A percentile compares a stretch with the other conserved stretches of the same genome.
Evolutionary conservation across 53 echinoderm and acorn worm species (phyloP).

Genomic region (Zoroaster sp.): DNA sequence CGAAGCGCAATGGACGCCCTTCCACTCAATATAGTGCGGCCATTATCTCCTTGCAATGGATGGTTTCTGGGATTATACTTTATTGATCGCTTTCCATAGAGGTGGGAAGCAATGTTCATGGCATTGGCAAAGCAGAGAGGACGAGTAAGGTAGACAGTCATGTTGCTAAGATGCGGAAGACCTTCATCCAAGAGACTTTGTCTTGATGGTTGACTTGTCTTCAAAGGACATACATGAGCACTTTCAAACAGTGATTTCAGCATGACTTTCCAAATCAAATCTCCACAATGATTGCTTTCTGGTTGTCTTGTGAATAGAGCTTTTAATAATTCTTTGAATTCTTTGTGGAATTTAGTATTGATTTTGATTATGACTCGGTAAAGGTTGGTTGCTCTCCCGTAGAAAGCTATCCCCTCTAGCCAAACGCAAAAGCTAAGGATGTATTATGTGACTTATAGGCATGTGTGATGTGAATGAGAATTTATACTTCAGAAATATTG

Average conservation of each 20-base stretch:
- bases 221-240: neutral
- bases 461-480: neutral
- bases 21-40: neutral
- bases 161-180: neutral
- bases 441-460: neutral
- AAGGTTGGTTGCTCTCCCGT: neutral
- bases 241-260: neutral
- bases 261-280: neutral
- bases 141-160: neutral
- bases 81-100: slow-evolving; percentile 19
- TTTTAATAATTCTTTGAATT: neutral
- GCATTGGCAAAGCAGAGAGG: neutral
- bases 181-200: neutral
- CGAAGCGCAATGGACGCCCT: neutral
- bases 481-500: neutral
- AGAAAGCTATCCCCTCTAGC: neutral
- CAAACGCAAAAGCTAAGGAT: neutral
- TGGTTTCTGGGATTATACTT: slow-evolving; percentile 10
- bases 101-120: slow-evolving; percentile 32
- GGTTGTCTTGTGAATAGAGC: neutral
- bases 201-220: neutral
- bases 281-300: neutral
- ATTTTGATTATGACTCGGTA: neutral
- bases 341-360: neutral
- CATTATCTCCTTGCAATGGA: neutral